Evolutionary conservation across 2,797 vertebrate species (phyloP).

Genomic region (Adrianichthys oophorus): DNA sequence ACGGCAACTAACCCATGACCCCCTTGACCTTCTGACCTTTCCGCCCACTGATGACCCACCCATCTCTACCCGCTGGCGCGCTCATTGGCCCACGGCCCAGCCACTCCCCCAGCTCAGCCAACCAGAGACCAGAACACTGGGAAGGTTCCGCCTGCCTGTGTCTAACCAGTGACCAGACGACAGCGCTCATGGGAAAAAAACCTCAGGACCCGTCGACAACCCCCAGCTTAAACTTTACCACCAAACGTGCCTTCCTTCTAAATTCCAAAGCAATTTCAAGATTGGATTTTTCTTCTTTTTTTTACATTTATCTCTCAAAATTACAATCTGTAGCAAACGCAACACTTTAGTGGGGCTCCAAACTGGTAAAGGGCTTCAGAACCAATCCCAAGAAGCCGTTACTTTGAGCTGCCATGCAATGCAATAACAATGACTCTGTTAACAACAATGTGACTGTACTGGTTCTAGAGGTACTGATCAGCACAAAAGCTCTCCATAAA

Average conservation of each 20-base stretch:
- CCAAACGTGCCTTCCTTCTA: slow-evolving; percentile 64
- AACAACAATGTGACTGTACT: slow-evolving; percentile 55
- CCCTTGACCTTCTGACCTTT: slow-evolving; percentile 99
- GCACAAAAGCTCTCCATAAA: slow-evolving; percentile 39
- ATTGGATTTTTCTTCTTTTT: slow-evolving; percentile 13
- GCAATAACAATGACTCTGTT: slow-evolving; percentile 61
- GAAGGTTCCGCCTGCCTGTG: slow-evolving; percentile 70
- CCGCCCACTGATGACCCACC: slow-evolving; percentile 99
- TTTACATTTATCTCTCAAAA: slow-evolving; percentile 16
- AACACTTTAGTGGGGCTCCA: slow-evolving; percentile 24
- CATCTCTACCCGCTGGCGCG: slow-evolving; percentile 98
- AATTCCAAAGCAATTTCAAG: slow-evolving; percentile 74
- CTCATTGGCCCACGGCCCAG: slow-evolving; percentile 98
- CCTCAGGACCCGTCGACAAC: slow-evolving; percentile 60
- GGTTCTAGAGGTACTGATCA: slow-evolving; percentile 46
- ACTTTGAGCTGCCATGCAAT: slow-evolving; percentile 36
- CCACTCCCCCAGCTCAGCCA: slow-evolving; percentile 88
- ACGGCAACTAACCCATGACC: slow-evolving; percentile 99
- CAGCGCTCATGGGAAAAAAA: slow-evolving; percentile 84
- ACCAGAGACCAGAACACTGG: slow-evolving; percentile 71
- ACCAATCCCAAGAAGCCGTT: slow-evolving; percentile 66
- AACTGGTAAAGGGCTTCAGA: slow-evolving; percentile 41
- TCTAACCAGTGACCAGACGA: slow-evolving; percentile 70
- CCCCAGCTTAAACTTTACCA: slow-evolving; percentile 53
- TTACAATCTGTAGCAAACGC: slow-evolving; percentile 28